Evolutionary conservation across 2,888 invertebrate species (phyloP).

Genomic region (Seladonia tumulorum): DNA sequence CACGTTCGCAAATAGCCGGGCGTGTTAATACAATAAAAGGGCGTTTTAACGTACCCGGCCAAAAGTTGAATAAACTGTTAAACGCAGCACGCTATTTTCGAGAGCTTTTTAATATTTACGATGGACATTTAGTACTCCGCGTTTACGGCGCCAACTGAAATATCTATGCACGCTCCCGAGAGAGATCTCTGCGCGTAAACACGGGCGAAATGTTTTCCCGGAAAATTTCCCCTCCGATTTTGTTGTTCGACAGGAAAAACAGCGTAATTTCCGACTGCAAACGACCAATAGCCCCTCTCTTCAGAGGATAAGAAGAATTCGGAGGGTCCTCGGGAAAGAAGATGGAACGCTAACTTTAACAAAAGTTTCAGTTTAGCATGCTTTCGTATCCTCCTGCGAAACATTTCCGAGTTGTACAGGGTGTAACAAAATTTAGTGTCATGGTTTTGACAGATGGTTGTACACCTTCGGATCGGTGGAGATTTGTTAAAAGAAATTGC

Average conservation of each 20-base stretch:
- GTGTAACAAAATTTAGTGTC: no score
- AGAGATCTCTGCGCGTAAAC: background rate
- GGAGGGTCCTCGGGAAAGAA: background rate
- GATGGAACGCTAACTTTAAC: background rate
- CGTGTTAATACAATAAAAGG: constrained; percentile 13
- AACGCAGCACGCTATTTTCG: constrained; percentile 16
- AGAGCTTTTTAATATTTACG: background rate
- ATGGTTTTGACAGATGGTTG: no score
- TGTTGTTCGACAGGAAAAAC: background rate
- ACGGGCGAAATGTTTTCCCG: background rate
- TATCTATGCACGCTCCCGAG: background rate
- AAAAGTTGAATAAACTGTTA: constrained; percentile 12
- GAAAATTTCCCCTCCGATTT: background rate
- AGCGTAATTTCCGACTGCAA: background rate
- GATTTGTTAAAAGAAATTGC: no score
- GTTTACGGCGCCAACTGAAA: background rate
- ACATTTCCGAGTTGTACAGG: no score
- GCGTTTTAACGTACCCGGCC: background rate
- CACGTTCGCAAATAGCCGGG: background rate
- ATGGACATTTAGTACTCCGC: background rate
- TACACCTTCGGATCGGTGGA: no score
- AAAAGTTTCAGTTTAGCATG: background rate
- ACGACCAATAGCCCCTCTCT: background rate
- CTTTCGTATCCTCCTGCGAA: no score
- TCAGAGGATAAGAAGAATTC: background rate